Evolutionary conservation across 2,113 vertebrate genomes (phyloP).

Genomic region (Ibidorhyncha struthersii): DNA sequence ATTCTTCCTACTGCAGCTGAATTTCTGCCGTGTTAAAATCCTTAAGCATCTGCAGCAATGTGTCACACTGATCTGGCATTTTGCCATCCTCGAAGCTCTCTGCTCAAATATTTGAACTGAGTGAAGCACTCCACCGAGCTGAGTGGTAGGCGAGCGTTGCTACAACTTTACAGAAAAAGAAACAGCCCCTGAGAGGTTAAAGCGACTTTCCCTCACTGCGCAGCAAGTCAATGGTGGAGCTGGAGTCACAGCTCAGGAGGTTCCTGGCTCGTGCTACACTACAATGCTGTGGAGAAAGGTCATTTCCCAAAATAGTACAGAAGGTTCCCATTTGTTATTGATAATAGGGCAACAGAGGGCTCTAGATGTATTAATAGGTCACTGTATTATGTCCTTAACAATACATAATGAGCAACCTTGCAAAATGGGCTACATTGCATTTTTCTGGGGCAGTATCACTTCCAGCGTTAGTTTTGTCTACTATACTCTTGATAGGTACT

Average conservation of each 20-base stretch:
- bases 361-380: conserved; percentile 24
- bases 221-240: background rate
- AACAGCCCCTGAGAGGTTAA: conserved; percentile 14
- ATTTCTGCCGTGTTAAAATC: background rate
- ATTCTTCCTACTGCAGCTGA: background rate
- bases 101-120: background rate
- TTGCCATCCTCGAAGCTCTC: background rate
- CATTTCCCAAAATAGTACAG: conserved; percentile 57
- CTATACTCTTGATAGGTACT: background rate
- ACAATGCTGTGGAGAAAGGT: conserved; percentile 37
- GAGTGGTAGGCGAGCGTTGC: background rate
- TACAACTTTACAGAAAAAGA: background rate
- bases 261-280: background rate
- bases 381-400: background rate
- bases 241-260: conserved; percentile 39
- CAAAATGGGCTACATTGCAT: background rate
- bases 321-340: conserved; percentile 23
- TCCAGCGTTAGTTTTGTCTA: background rate
- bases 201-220: background rate
- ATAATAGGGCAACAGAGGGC: conserved; percentile 51
- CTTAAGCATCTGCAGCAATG: background rate
- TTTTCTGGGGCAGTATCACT: background rate
- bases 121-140: background rate
- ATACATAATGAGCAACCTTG: background rate
- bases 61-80: background rate